phyloP scores from a whole-genome alignment of 2,888 invertebrate genomes.

The Pterostichus niger region DNA sequence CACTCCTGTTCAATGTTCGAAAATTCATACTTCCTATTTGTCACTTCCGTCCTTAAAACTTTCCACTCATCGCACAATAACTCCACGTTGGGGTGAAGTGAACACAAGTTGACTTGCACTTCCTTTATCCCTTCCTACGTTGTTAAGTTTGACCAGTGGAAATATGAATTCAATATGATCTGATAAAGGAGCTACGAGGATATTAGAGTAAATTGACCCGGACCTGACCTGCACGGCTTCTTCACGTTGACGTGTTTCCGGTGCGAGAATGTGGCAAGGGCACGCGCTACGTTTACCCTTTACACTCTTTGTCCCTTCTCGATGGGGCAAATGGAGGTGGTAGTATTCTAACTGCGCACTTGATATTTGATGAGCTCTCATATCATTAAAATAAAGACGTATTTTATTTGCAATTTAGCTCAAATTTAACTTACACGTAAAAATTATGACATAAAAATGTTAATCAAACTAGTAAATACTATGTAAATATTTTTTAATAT shows the following conservation, averaged over 20 bases:
- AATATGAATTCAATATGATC: slow-evolving; percentile 39
- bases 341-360: not conserved
- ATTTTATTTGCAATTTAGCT: no score
- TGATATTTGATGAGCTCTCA: not conserved
- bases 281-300: slow-evolving; percentile 31
- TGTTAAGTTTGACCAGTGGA: slow-evolving; percentile 1
- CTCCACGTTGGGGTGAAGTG: not conserved
- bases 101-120: slow-evolving; percentile 38
- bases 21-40: slow-evolving; percentile 46
- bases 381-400: no score
- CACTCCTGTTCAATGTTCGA: not conserved
- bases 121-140: slow-evolving; percentile 14
- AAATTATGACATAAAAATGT: no score
- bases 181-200: slow-evolving; percentile 4
- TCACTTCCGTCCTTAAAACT: slow-evolving; percentile 35
- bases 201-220: slow-evolving; percentile 21
- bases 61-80: slow-evolving; percentile 25
- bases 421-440: no score
- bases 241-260: slow-evolving; percentile 7
- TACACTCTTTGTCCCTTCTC: not conserved
- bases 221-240: slow-evolving; percentile 9
- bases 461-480: no score
- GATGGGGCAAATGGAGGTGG: not conserved
- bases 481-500: no score
- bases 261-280: slow-evolving; percentile 16